These are phyloP conservation scores for Apamea monoglypha DNA, from an alignment of 2,888 invertebrate species.

Conservation along the genomic window DNA sequence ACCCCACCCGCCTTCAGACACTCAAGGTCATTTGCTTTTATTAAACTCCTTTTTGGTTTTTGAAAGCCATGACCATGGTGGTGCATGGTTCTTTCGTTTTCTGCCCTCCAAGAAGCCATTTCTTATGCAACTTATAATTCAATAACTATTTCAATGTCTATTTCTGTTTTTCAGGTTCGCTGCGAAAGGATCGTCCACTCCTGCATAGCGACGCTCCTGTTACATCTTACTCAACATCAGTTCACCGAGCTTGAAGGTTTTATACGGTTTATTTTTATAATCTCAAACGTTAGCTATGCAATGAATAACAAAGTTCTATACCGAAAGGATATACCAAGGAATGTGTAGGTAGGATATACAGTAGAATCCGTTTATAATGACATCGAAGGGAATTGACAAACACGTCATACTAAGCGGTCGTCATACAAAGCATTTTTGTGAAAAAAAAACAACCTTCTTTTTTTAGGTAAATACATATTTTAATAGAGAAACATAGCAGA, in stretches of 20 bases:
- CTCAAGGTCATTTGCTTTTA: constrained; percentile 85
- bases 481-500: too few species aligned
- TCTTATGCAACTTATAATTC: not conserved
- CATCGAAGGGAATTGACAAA: too few species aligned
- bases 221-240: constrained; percentile 95
- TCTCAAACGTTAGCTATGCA: not conserved
- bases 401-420: too few species aligned
- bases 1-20: constrained; percentile 94
- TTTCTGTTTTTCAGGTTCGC: constrained; percentile 82
- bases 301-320: not conserved
- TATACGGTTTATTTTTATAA: not conserved
- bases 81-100: not conserved
- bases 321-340: not conserved
- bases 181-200: constrained; percentile 95
- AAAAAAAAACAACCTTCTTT: too few species aligned
- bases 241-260: constrained; percentile 96
- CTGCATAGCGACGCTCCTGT: constrained; percentile 95
- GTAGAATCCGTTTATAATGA: too few species aligned
- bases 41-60: not conserved
- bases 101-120: not conserved
- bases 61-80: not conserved
- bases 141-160: not conserved
- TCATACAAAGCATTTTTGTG: too few species aligned
- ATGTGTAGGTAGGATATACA: too few species aligned
- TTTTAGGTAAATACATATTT: too few species aligned